These are phyloP conservation scores for Drosophila kanekoi DNA, from an alignment of 2,888 invertebrate species.

Conservation along the genomic window DNA sequence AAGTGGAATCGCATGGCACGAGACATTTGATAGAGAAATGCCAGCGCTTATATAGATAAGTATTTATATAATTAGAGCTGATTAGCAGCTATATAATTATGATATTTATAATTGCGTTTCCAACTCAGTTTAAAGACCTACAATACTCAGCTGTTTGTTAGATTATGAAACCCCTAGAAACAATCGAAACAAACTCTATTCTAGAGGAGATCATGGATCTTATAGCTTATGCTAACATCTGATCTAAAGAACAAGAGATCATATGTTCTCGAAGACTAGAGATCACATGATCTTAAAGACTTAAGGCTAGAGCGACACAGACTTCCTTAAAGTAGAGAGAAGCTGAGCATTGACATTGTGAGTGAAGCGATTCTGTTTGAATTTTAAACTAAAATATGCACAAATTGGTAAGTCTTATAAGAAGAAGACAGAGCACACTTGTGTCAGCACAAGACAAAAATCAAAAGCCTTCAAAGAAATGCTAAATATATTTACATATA, in stretches of 20 bases:
- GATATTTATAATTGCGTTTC: constrained; percentile 39
- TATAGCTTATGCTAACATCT: too few relatives aligned
- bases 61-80: constrained; percentile 59
- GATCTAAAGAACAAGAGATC: too few relatives aligned
- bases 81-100: constrained; percentile 54
- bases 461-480: constrained; percentile 2
- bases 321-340: too few relatives aligned
- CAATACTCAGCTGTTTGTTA: not conserved
- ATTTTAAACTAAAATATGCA: too few relatives aligned
- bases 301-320: too few relatives aligned
- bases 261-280: too few relatives aligned
- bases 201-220: too few relatives aligned
- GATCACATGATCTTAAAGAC: not conserved
- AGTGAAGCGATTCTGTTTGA: too few relatives aligned
- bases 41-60: constrained; percentile 39
- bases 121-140: not conserved
- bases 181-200: constrained; percentile 1
- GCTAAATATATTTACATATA: not conserved
- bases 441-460: not conserved
- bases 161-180: not conserved
- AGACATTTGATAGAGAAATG: constrained; percentile 51
- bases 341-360: too few relatives aligned
- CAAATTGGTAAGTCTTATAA: too few relatives aligned
- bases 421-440: too few relatives aligned
- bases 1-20: constrained; percentile 48